These are phyloP conservation scores for Leptinotarsa undecemlineata DNA, from an alignment of 1,140 invertebrate species.

Conservation along the genomic window DNA sequence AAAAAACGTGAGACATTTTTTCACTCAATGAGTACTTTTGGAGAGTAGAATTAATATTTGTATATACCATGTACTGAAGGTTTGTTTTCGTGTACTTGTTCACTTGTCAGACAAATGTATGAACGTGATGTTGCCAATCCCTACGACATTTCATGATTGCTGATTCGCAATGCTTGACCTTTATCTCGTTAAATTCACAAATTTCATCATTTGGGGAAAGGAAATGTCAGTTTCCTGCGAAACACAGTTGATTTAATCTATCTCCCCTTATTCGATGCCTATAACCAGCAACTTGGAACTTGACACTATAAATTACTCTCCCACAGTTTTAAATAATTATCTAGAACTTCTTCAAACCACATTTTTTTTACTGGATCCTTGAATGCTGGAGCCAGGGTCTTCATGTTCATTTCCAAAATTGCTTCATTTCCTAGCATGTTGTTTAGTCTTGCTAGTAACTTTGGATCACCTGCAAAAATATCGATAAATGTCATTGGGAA, in stretches of 20 bases:
- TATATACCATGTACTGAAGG: too few species aligned
- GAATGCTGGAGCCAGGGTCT: slow-evolving; percentile 75
- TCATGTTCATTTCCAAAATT: slow-evolving; percentile 76
- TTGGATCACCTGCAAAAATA: slow-evolving; percentile 62
- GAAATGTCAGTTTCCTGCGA: too few species aligned
- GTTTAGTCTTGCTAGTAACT: slow-evolving; percentile 71
- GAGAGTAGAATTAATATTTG: too few species aligned
- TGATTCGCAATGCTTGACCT: not conserved
- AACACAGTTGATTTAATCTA: too few species aligned
- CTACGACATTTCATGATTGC: slow-evolving; percentile 2
- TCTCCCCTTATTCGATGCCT: not conserved
- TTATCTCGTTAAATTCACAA: not conserved
- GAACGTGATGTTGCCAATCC: not conserved
- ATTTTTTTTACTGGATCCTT: slow-evolving; percentile 70
- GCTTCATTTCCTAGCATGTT: slow-evolving; percentile 79
- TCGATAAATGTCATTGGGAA: too few species aligned
- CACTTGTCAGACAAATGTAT: too few species aligned
- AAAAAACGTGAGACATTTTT: too few species aligned
- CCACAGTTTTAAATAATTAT: slow-evolving; percentile 86
- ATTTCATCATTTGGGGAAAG: too few species aligned
- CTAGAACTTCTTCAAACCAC: slow-evolving; percentile 84
- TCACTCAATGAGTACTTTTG: too few species aligned
- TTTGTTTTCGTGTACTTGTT: too few species aligned
- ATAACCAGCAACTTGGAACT: not conserved
- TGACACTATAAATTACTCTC: slow-evolving; percentile 67